Conservation (phyloP, 2,113 vertebrate species). For the Stictonetta naevosa region DNA sequence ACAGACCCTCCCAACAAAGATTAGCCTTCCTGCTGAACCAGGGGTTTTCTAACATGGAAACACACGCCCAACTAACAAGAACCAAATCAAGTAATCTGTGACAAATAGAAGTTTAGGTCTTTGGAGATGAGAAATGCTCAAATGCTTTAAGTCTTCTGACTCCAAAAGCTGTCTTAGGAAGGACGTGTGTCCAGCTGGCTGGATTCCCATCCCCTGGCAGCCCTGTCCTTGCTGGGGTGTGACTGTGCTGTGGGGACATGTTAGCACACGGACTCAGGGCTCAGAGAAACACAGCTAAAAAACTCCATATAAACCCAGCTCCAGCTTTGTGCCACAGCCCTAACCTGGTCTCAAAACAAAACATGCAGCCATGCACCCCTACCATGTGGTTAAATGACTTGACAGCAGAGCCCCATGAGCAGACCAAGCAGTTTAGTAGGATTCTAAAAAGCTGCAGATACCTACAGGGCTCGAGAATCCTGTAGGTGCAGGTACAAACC, state of each 20-base stretch:
- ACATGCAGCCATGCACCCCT: rapidly evolving
- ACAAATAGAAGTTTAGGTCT: neutral
- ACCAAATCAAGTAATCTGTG: neutral
- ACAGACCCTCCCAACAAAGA: neutral
- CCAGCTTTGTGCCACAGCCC: neutral
- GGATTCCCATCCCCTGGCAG: too few relatives aligned
- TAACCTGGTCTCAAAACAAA: neutral
- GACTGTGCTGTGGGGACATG: neutral
- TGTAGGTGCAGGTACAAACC: neutral
- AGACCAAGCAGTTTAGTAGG: neutral
- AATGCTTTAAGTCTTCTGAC: neutral
- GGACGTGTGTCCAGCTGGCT: neutral
- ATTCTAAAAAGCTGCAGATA: rapidly evolving
- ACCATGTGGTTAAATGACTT: neutral
- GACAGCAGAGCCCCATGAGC: neutral
- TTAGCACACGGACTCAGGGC: neutral
- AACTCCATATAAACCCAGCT: rapidly evolving
- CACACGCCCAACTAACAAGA: neutral
- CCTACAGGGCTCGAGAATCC: neutral
- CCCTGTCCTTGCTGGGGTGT: neutral
- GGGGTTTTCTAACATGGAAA: neutral
- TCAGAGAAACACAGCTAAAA: neutral
- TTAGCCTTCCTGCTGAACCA: neutral
- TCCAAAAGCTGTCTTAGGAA: neutral
- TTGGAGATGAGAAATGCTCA: neutral